Conservation (phyloP, 2,888 invertebrate species). For the Rugalucina vietnamica region DNA sequence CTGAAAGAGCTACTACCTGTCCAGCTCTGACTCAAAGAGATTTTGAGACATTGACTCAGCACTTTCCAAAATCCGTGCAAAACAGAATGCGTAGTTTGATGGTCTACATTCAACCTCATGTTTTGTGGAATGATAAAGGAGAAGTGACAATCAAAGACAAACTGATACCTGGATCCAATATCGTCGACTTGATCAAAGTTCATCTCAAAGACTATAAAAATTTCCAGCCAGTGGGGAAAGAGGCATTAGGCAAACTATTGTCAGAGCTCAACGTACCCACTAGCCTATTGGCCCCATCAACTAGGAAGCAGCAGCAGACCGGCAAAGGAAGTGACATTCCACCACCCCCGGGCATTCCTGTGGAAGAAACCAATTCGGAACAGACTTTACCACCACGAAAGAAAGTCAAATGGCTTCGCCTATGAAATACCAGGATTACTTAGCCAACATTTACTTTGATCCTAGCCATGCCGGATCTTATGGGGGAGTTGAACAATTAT, state of each 20-base stretch:
- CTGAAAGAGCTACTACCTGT: too few species aligned
- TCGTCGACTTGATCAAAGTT: conserved; percentile 11
- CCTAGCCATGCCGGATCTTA: conserved; percentile 1
- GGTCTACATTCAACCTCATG: too few species aligned
- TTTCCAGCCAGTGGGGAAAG: too few species aligned
- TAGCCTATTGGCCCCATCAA: too few species aligned
- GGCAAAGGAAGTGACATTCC: not conserved
- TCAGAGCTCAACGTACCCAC: too few species aligned
- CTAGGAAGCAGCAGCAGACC: conserved; percentile 10
- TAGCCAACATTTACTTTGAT: not conserved
- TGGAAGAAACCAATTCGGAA: not conserved
- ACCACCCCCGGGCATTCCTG: not conserved
- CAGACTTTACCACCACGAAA: not conserved
- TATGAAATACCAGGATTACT: not conserved
- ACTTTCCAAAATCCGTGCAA: not conserved
- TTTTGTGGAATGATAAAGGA: too few species aligned
- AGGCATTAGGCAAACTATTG: too few species aligned
- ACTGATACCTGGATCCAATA: conserved; percentile 39
- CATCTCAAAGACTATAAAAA: conserved; percentile 40
- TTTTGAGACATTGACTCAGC: not conserved
- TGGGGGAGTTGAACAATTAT: conserved; percentile 58
- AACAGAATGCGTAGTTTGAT: not conserved
- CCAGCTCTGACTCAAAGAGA: too few species aligned
- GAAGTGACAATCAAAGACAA: conserved; percentile 23
- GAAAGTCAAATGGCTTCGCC: not conserved